A percentile compares a stretch with the other conserved stretches of the same genome.
Conservation (phyloP, 2,797 vertebrate genomes). For the Micrastur ruficollis region DNA sequence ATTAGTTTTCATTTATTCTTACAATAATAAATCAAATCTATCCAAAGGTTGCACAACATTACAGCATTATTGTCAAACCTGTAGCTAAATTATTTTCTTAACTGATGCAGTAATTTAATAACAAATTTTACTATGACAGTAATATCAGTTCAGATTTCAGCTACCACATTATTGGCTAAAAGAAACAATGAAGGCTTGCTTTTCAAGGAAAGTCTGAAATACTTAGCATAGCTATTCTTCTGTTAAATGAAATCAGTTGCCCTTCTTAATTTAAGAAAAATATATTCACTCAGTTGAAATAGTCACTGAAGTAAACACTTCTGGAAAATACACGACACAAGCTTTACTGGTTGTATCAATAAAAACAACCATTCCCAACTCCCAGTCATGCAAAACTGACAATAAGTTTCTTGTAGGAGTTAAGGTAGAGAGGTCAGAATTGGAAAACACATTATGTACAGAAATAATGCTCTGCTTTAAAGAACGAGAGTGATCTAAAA, state of each 20-base stretch:
- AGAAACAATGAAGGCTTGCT: not conserved
- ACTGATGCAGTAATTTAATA: slow-evolving; percentile 29
- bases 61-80: slow-evolving; percentile 24
- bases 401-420: not conserved
- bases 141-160: not conserved
- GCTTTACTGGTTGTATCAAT: not conserved
- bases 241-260: slow-evolving; percentile 32
- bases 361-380: not conserved
- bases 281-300: not conserved
- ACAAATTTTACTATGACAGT: not conserved
- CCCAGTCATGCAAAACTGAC: not conserved
- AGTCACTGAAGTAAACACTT: not conserved
- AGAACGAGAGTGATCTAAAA: not conserved
- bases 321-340: not conserved
- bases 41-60: slow-evolving; percentile 25
- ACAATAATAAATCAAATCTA: slow-evolving; percentile 39
- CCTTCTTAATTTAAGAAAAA: not conserved
- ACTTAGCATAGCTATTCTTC: not conserved
- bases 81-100: slow-evolving; percentile 54
- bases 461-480: not conserved
- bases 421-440: slow-evolving; percentile 5
- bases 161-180: not conserved
- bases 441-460: not conserved
- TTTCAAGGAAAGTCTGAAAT: not conserved
- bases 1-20: slow-evolving; percentile 38